Evolutionary conservation across 2,888 invertebrate genomes (phyloP).

Genomic region (Phortica magna): DNA sequence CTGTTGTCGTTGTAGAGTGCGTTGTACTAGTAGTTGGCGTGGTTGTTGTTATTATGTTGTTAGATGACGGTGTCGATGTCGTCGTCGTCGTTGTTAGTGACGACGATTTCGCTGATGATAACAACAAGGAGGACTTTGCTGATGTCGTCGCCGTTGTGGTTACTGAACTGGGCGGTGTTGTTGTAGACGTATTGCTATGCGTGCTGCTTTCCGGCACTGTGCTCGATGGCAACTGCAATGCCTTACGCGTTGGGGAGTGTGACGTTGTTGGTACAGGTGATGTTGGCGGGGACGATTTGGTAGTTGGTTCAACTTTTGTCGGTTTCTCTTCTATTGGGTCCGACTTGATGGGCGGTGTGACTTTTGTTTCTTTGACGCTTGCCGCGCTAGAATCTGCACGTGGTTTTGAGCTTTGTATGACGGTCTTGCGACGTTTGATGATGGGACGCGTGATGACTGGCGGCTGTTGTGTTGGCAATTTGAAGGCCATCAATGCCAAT

Average conservation of each 20-base stretch:
- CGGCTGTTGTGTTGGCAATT: slow-evolving; percentile 32
- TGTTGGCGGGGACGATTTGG: neutral
- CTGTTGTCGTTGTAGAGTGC: slow-evolving; percentile 26
- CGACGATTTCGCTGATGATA: neutral
- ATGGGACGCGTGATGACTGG: slow-evolving; percentile 65
- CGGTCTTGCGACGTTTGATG: slow-evolving; percentile 67
- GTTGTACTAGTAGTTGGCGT: slow-evolving; percentile 29
- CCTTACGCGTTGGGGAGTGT: slow-evolving; percentile 12
- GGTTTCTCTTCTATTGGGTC: neutral
- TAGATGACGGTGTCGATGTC: neutral
- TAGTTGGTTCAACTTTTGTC: neutral
- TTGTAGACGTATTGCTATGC: neutral
- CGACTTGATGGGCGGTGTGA: neutral
- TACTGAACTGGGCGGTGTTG: neutral
- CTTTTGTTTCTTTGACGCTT: neutral
- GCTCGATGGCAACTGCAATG: slow-evolving; percentile 51
- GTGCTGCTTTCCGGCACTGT: neutral
- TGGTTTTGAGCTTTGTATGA: slow-evolving; percentile 54
- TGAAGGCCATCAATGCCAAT: slow-evolving; percentile 17
- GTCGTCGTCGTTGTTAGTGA: neutral
- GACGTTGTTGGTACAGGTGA: neutral
- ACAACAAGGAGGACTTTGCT: neutral
- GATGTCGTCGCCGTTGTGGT: neutral
- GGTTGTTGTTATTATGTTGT: neutral
- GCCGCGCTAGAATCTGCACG: slow-evolving; percentile 6